Percentiles rank a stretch among this genome's conserved stretches.
phyloP scores from a whole-genome alignment of 2,888 invertebrate species.

The Athalia circularis region DNA sequence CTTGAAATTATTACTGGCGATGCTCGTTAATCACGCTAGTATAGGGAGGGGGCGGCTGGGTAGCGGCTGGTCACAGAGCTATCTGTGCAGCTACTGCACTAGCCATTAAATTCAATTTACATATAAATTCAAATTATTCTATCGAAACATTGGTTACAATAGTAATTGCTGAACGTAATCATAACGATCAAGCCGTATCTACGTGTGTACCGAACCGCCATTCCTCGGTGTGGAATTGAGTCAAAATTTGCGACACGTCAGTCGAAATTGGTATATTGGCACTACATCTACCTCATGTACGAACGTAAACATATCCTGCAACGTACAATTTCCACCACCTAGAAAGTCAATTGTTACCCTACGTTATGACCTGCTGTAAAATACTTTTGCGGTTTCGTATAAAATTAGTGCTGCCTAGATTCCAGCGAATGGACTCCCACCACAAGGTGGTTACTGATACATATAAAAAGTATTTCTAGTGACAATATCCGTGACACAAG shows the following conservation, averaged over 20 bases:
- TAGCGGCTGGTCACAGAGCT: constrained; percentile 54
- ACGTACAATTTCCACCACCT: constrained; percentile 44
- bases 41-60: constrained; percentile 51
- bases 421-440: too few relatives aligned
- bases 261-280: constrained; percentile 34
- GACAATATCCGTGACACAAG: constrained; percentile 36
- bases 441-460: constrained; percentile 13
- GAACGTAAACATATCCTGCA: constrained; percentile 40
- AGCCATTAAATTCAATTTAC: constrained; percentile 71
- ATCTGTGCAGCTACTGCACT: constrained; percentile 61
- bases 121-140: constrained; percentile 71
- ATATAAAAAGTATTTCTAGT: constrained; percentile 36
- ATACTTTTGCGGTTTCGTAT: constrained; percentile 49
- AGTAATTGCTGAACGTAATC: constrained; percentile 62
- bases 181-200: constrained; percentile 52
- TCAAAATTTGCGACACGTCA: constrained; percentile 40
- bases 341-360: constrained; percentile 28
- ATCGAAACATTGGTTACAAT: constrained; percentile 63
- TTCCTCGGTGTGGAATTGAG: constrained; percentile 33
- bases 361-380: constrained; percentile 39
- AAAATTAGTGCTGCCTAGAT: background rate
- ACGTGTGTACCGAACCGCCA: background rate
- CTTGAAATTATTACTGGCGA: constrained; percentile 63
- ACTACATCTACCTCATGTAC: constrained; percentile 15
- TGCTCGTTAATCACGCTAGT: constrained; percentile 63